Conservation (phyloP, 1,140 invertebrate genomes). For the Camponotus floridanus region DNA sequence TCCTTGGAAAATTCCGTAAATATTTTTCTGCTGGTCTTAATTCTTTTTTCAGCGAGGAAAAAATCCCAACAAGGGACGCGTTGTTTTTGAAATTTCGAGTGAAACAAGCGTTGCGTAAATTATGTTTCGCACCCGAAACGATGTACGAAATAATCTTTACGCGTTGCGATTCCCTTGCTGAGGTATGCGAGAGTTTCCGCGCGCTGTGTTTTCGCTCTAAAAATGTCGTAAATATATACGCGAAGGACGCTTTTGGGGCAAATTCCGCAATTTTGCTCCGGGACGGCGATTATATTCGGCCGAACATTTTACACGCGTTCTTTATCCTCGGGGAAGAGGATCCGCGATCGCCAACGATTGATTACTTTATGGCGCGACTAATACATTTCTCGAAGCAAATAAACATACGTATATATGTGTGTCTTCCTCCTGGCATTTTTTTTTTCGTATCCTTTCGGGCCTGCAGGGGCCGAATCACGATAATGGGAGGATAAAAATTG, state of each 20-base stretch:
- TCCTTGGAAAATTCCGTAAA: neutral
- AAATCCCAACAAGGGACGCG: neutral
- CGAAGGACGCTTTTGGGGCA: neutral
- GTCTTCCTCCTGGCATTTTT: neutral
- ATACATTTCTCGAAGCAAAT: slow-evolving; percentile 23
- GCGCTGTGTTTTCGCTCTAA: neutral
- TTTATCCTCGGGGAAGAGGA: neutral
- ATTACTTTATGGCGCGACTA: slow-evolving; percentile 30
- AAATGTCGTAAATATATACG: neutral
- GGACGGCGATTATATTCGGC: neutral
- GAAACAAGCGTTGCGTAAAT: neutral
- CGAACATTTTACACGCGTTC: neutral
- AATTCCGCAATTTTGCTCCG: neutral
- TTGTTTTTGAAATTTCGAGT: neutral
- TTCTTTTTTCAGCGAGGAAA: neutral
- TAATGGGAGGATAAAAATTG: slow-evolving; percentile 60
- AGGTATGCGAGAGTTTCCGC: neutral
- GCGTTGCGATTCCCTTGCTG: neutral
- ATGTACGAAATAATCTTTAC: neutral
- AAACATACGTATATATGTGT: neutral
- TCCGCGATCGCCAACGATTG: slow-evolving; percentile 29
- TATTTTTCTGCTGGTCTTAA: neutral
- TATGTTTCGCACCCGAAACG: neutral
- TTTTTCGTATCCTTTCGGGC: neutral
- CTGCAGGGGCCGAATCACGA: slow-evolving; percentile 37